phyloP scores from a whole-genome alignment of 2,797 vertebrate genomes.

The Prunella strophiata region DNA sequence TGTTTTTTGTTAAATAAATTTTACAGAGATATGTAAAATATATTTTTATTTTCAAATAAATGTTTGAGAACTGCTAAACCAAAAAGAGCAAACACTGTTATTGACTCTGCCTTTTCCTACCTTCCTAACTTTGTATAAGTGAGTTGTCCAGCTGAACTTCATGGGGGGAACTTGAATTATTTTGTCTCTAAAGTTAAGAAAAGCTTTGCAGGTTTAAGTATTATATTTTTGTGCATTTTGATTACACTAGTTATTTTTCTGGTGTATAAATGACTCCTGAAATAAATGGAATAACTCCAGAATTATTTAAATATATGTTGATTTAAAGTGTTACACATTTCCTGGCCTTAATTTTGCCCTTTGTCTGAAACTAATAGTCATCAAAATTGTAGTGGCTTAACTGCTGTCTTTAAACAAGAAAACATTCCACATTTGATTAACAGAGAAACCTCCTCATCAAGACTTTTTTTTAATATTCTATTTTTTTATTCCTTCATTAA shows the following conservation, averaged over 20 bases:
- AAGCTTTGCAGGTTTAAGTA: not conserved
- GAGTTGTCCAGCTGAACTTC: not conserved
- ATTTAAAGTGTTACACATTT: slow-evolving; percentile 47
- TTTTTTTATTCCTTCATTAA: slow-evolving; percentile 53
- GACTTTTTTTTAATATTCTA: slow-evolving; percentile 37
- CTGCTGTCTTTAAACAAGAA: slow-evolving; percentile 52
- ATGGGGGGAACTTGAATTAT: not conserved
- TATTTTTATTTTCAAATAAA: not conserved
- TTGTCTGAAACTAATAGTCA: slow-evolving; percentile 64
- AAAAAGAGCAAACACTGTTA: not conserved
- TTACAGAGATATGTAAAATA: not conserved
- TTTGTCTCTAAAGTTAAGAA: not conserved
- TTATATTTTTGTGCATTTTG: slow-evolving; percentile 3
- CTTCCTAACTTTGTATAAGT: not conserved
- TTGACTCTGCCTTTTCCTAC: not conserved
- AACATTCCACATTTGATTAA: slow-evolving; percentile 53
- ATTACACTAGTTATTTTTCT: slow-evolving; percentile 8
- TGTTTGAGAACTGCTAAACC: not conserved
- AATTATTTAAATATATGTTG: slow-evolving; percentile 63
- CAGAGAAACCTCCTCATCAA: slow-evolving; percentile 47
- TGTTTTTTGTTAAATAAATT: not conserved
- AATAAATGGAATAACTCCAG: slow-evolving; percentile 29
- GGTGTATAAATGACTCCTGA: not conserved
- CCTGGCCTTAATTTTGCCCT: slow-evolving; percentile 49
- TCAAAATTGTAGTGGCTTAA: slow-evolving; percentile 60